Conservation (phyloP, 2,797 vertebrate species). For the Aulostomus chinensis region DNA sequence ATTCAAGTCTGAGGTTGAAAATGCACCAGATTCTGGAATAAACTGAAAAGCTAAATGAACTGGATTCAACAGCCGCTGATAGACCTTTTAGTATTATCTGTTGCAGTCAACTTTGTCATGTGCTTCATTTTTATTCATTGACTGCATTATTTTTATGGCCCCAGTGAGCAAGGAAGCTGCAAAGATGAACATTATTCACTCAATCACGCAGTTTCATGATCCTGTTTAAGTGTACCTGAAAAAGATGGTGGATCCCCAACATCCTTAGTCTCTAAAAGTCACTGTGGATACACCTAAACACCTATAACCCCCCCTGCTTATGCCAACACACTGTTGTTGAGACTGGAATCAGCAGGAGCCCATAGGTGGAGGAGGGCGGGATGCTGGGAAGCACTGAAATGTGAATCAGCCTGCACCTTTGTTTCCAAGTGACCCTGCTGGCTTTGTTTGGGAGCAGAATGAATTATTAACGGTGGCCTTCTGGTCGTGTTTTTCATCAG, state of each 20-base stretch:
- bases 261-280: background rate
- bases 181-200: background rate
- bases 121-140: too few relatives aligned
- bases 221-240: slow-evolving; percentile 6
- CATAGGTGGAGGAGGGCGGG: slow-evolving; percentile 41
- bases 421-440: slow-evolving; percentile 68
- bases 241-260: background rate
- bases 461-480: slow-evolving; percentile 86
- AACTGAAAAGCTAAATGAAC: too few relatives aligned
- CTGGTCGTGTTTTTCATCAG: slow-evolving; percentile 75
- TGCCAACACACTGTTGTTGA: slow-evolving; percentile 30
- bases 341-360: slow-evolving; percentile 46
- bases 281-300: slow-evolving; percentile 4
- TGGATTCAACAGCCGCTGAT: too few relatives aligned
- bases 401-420: slow-evolving; percentile 70
- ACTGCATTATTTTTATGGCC: background rate
- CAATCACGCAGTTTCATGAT: background rate
- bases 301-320: slow-evolving; percentile 23
- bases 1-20: too few relatives aligned
- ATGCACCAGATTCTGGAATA: too few relatives aligned
- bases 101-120: too few relatives aligned
- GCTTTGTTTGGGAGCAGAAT: slow-evolving; percentile 78
- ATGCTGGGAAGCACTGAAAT: slow-evolving; percentile 58
- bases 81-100: too few relatives aligned
- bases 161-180: background rate